Percentiles rank a stretch among this genome's conserved stretches.
phyloP scores from a whole-genome alignment of 2,113 vertebrate genomes.

The Chlamydotis undulata region DNA sequence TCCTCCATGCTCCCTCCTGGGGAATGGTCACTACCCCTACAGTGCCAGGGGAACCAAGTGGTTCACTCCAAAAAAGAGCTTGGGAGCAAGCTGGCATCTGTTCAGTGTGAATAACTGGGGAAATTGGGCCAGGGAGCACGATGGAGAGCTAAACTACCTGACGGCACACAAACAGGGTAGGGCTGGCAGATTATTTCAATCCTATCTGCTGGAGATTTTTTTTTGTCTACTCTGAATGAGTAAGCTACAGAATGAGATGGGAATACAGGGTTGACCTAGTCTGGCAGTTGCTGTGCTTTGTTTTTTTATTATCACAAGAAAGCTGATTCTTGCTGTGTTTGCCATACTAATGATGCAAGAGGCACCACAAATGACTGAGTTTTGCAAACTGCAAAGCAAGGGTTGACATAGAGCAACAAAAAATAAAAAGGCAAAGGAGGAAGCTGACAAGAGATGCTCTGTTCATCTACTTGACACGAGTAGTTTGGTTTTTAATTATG shows the following conservation, averaged over 20 bases:
- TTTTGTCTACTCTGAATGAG: not conserved
- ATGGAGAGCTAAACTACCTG: not conserved
- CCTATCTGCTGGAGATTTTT: not conserved
- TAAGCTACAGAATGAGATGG: not conserved
- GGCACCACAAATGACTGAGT: not conserved
- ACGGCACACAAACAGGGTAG: not conserved
- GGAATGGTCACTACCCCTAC: rapidly evolving
- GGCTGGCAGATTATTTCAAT: not conserved
- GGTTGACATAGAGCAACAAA: not conserved
- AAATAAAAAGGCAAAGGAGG: conserved; percentile 5
- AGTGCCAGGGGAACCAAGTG: not conserved
- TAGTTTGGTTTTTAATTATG: conserved; percentile 58
- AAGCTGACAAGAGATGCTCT: conserved; percentile 23
- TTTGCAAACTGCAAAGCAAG: conserved; percentile 10
- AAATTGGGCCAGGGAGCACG: not conserved
- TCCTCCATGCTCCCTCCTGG: not conserved
- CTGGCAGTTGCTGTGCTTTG: not conserved
- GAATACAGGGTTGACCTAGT: not conserved
- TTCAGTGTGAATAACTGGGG: not conserved
- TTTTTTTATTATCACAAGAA: not conserved
- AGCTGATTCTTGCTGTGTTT: not conserved
- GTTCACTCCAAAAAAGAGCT: not conserved
- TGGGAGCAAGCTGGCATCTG: not conserved
- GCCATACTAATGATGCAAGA: not conserved
- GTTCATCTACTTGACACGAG: conserved; percentile 27